Conservation (phyloP, 1,140 invertebrate species). For the Trissolcus basalis region DNA sequence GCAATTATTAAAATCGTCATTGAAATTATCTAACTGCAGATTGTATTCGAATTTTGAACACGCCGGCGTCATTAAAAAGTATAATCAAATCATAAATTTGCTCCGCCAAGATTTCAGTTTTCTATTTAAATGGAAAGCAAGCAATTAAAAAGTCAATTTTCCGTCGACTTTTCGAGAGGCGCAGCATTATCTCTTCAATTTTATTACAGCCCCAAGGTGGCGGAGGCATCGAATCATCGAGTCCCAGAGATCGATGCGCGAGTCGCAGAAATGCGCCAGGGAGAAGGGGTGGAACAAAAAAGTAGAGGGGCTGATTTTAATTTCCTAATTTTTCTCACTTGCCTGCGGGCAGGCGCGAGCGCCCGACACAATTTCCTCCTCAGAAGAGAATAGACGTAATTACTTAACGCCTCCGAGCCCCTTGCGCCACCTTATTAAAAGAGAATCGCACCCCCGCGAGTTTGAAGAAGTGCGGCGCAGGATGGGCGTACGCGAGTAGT, state of each 20-base stretch:
- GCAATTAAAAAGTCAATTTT: conserved; percentile 55
- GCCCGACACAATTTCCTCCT: conserved; percentile 69
- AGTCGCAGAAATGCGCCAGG: conserved; percentile 42
- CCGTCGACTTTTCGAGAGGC: conserved; percentile 37
- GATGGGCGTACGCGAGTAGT: conserved; percentile 32
- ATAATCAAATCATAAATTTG: conserved; percentile 40
- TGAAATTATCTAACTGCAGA: conserved; percentile 7
- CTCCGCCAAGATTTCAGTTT: conserved; percentile 50
- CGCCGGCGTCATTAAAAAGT: conserved; percentile 17
- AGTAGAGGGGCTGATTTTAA: conserved; percentile 72
- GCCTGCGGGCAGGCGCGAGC: conserved; percentile 49
- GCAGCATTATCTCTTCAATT: conserved; percentile 53
- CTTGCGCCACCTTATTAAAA: conserved; percentile 73
- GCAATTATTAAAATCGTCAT: conserved; percentile 39
- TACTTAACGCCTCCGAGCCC: conserved; percentile 74
- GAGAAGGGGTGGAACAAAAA: background rate
- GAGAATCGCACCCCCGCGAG: conserved; percentile 72
- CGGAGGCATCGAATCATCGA: conserved; percentile 47
- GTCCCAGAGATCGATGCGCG: conserved; percentile 46
- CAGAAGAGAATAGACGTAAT: conserved; percentile 77
- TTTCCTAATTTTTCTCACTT: conserved; percentile 75
- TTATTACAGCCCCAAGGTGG: conserved; percentile 45
- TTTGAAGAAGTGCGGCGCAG: conserved; percentile 48
- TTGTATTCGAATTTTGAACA: background rate
- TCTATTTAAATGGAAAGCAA: conserved; percentile 56